phyloP scores from a whole-genome alignment of 2,113 vertebrate species.

The Bostrychus sinensis region DNA sequence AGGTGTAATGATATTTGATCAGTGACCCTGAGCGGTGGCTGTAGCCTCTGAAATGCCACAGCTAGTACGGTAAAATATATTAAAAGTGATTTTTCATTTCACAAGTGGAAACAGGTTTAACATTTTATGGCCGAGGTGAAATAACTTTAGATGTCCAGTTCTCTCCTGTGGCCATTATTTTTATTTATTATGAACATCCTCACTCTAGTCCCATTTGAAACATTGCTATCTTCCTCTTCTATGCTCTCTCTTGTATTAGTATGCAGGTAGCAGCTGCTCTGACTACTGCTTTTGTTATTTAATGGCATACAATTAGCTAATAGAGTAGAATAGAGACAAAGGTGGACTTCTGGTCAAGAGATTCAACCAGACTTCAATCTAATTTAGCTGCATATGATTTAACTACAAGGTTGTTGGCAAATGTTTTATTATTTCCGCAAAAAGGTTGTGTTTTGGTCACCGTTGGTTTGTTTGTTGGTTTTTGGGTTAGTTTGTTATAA shows the following conservation, averaged over 20 bases:
- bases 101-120: not conserved
- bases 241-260: conserved; percentile 36
- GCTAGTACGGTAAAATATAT: not conserved
- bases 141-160: conserved; percentile 6
- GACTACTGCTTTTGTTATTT: conserved; percentile 64
- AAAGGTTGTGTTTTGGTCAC: too few relatives aligned
- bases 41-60: conserved; percentile 5
- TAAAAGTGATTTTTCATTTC: conserved; percentile 19
- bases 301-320: conserved; percentile 69
- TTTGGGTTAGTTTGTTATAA: too few relatives aligned
- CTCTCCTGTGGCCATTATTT: conserved; percentile 18
- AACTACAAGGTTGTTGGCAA: conserved; percentile 25
- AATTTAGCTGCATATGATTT: conserved; percentile 50
- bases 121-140: conserved; percentile 6
- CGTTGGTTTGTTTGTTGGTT: not conserved
- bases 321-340: conserved; percentile 61
- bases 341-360: conserved; percentile 42
- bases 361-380: conserved; percentile 44
- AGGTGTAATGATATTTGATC: conserved; percentile 16
- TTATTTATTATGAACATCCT: conserved; percentile 15
- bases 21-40: conserved; percentile 7
- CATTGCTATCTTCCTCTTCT: not conserved
- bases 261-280: conserved; percentile 54
- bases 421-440: conserved; percentile 23
- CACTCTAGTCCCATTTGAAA: conserved; percentile 20